phyloP scores from a whole-genome alignment of 2,797 vertebrate species.

The Antennarius maculatus region DNA sequence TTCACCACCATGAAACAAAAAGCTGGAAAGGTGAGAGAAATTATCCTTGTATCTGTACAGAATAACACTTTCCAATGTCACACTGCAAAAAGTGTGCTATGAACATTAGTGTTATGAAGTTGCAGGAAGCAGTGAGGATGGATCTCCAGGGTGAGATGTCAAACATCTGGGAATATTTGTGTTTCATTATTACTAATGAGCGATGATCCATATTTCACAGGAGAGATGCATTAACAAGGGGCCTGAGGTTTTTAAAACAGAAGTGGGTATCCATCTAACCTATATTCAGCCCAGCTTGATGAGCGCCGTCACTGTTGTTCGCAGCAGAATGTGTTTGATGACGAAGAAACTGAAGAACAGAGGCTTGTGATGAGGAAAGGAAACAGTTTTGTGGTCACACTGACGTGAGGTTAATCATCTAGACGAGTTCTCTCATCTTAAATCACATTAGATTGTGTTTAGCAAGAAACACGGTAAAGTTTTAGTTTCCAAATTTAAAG shows the following conservation, averaged over 20 bases:
- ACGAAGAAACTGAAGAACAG: conserved; percentile 29
- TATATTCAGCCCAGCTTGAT: conserved; percentile 39
- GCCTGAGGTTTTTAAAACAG: conserved; percentile 41
- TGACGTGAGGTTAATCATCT: conserved; percentile 37
- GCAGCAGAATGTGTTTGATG: conserved; percentile 38
- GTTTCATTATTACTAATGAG: conserved; percentile 59
- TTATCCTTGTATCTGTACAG: conserved; percentile 20
- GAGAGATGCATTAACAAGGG: conserved; percentile 31
- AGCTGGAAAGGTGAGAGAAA: conserved; percentile 21
- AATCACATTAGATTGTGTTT: not conserved
- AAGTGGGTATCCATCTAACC: conserved; percentile 48
- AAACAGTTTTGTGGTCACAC: not conserved
- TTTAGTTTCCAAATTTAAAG: not conserved
- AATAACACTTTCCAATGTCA: conserved; percentile 26
- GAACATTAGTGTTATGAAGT: conserved; percentile 36
- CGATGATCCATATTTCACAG: conserved; percentile 43
- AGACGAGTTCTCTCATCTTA: conserved; percentile 10
- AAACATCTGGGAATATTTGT: conserved; percentile 50
- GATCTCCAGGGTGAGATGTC: conserved; percentile 31
- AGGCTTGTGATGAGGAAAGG: not conserved
- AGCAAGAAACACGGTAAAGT: not conserved
- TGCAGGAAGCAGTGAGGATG: conserved; percentile 44
- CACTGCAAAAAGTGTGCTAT: conserved; percentile 1
- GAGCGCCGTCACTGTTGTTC: conserved; percentile 24
- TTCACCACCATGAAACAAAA: conserved; percentile 18